phyloP scores from a whole-genome alignment of 2,888 invertebrate species.

The Arctia plantaginis region DNA sequence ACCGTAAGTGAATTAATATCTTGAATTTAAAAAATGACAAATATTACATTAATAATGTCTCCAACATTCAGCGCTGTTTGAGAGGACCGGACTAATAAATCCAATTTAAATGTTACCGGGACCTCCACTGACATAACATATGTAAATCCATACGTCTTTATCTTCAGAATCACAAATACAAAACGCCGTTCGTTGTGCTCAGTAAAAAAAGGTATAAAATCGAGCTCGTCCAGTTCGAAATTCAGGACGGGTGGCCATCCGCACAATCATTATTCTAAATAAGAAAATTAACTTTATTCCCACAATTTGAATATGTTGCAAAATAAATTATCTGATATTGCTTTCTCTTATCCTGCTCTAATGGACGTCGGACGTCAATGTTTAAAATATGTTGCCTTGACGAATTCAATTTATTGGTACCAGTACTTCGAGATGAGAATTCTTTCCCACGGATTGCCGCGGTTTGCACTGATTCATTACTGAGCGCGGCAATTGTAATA shows the following conservation, averaged over 20 bases:
- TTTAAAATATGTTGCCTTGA: constrained; percentile 77
- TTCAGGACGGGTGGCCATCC: constrained; percentile 83
- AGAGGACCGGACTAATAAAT: constrained; percentile 82
- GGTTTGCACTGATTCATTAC: constrained; percentile 52
- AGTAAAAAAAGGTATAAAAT: constrained; percentile 62
- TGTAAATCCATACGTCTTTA: constrained; percentile 86
- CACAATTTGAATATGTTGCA: constrained; percentile 82
- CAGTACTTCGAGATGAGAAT: constrained; percentile 61
- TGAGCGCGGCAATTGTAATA: constrained; percentile 53
- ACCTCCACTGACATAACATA: constrained; percentile 84
- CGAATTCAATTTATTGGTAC: constrained; percentile 76
- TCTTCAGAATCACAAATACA: constrained; percentile 83
- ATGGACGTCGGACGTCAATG: constrained; percentile 75
- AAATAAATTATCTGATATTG: constrained; percentile 55
- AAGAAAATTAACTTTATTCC: constrained; percentile 85
- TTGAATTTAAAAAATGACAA: constrained; percentile 42
- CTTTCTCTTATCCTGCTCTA: constrained; percentile 63
- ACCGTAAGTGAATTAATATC: background rate
- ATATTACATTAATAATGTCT: constrained; percentile 65
- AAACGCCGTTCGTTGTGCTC: constrained; percentile 74
- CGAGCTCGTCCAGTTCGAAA: constrained; percentile 74
- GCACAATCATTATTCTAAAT: constrained; percentile 82
- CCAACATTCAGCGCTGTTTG: constrained; percentile 76
- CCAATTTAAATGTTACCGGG: constrained; percentile 84
- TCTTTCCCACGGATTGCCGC: constrained; percentile 74